phyloP scores from a whole-genome alignment of 2,888 invertebrate species.

The Melanostoma scalare region DNA sequence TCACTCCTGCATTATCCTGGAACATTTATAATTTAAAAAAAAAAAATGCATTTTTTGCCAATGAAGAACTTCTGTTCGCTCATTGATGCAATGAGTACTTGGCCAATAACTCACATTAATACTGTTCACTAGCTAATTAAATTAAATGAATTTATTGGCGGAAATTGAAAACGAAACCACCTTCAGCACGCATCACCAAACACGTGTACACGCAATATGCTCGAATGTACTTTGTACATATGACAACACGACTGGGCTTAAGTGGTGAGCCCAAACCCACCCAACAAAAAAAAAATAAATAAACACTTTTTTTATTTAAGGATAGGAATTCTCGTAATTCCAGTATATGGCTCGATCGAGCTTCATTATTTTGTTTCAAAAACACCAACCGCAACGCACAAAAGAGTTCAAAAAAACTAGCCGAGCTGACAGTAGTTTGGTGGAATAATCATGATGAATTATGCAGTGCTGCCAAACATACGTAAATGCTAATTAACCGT shows the following conservation, averaged over 20 bases:
- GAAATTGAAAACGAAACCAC: constrained; percentile 71
- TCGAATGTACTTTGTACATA: neutral
- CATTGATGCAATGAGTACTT: constrained; percentile 41
- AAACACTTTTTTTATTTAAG: neutral
- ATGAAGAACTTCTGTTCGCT: constrained; percentile 32
- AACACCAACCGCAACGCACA: constrained; percentile 36
- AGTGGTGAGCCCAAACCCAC: constrained; percentile 14
- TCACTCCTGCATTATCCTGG: constrained; percentile 27
- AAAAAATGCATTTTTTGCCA: neutral
- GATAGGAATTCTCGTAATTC: too few relatives aligned
- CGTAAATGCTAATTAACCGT: constrained; percentile 55
- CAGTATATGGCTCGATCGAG: constrained; percentile 42
- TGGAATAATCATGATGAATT: constrained; percentile 49
- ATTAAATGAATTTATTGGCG: constrained; percentile 73
- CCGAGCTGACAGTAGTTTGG: neutral
- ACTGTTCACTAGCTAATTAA: constrained; percentile 70
- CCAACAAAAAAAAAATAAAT: neutral
- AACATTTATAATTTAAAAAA: constrained; percentile 5
- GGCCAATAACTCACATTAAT: constrained; percentile 68
- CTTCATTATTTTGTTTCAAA: constrained; percentile 48
- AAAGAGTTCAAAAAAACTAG: constrained; percentile 33
- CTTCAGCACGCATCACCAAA: constrained; percentile 33
- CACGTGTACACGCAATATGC: constrained; percentile 15
- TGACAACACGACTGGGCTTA: constrained; percentile 17
- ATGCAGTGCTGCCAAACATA: constrained; percentile 48